Evolutionary conservation across 2,888 invertebrate genomes (phyloP).

Genomic region (Melanchra persicariae): DNA sequence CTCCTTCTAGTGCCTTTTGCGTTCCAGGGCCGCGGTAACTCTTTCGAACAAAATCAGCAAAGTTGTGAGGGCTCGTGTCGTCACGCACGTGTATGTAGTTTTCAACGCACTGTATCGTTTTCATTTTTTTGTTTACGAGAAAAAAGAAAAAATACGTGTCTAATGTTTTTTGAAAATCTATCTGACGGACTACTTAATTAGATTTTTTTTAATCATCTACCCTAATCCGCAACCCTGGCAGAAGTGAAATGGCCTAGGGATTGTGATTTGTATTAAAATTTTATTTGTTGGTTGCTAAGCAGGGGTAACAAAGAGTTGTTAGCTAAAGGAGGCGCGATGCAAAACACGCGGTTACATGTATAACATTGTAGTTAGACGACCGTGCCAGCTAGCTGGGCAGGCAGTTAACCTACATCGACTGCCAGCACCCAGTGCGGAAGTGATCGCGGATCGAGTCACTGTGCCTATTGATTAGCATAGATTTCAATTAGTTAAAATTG

Average conservation of each 20-base stretch:
- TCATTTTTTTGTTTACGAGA: too few relatives aligned
- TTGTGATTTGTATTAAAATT: slow-evolving; percentile 42
- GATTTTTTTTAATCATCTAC: too few relatives aligned
- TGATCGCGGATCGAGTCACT: slow-evolving; percentile 64
- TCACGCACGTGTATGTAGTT: too few relatives aligned
- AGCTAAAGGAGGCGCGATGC: slow-evolving; percentile 30
- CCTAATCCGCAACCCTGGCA: too few relatives aligned
- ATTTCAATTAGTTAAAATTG: slow-evolving; percentile 52
- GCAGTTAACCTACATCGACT: slow-evolving; percentile 80
- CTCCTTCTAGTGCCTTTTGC: too few relatives aligned
- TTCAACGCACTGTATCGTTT: too few relatives aligned
- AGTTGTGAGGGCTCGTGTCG: too few relatives aligned
- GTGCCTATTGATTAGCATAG: slow-evolving; percentile 61
- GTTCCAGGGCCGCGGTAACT: too few relatives aligned
- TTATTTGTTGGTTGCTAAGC: slow-evolving; percentile 37
- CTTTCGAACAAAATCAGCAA: too few relatives aligned
- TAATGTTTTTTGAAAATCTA: too few relatives aligned
- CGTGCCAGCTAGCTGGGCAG: slow-evolving; percentile 71
- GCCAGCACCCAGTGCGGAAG: slow-evolving; percentile 80
- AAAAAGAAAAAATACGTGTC: too few relatives aligned
- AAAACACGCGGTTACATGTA: slow-evolving; percentile 43
- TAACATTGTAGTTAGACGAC: slow-evolving; percentile 68
- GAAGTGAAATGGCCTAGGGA: slow-evolving; percentile 18
- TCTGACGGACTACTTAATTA: too few relatives aligned
- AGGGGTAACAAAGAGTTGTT: slow-evolving; percentile 42